Conservation (phyloP, 2,797 vertebrate species). For the Thamnophis elegans region DNA sequence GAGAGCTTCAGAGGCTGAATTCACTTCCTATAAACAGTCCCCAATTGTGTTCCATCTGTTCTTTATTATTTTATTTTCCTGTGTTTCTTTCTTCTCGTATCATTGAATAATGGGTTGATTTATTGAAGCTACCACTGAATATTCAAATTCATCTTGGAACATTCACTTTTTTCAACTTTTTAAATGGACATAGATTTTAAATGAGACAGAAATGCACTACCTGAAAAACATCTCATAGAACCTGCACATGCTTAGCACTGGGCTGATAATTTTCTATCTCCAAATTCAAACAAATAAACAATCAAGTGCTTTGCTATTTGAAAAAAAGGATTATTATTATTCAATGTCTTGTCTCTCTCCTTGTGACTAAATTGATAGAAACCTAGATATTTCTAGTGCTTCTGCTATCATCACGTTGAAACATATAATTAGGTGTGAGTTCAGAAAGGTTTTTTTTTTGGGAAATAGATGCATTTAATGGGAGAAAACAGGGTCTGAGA, state of each 20-base stretch:
- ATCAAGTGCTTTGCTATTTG: neutral
- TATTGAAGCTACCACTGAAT: too few relatives aligned
- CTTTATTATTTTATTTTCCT: too few relatives aligned
- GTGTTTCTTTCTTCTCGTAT: too few relatives aligned
- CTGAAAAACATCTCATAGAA: neutral
- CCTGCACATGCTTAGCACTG: neutral
- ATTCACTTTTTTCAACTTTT: too few relatives aligned
- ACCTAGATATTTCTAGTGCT: neutral
- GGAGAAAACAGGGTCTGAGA: neutral
- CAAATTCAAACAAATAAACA: neutral
- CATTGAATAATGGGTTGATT: too few relatives aligned
- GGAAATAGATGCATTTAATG: neutral
- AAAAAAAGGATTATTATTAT: neutral
- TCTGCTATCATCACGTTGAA: neutral
- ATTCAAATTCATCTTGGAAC: too few relatives aligned
- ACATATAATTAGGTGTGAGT: neutral
- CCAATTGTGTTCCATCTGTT: too few relatives aligned
- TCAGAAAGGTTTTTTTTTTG: neutral
- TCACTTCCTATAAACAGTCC: too few relatives aligned
- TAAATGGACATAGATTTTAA: neutral
- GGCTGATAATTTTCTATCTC: neutral
- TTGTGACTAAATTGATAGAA: neutral
- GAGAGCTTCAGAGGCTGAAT: too few relatives aligned
- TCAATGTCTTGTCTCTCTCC: neutral
- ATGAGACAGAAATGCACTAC: neutral